These are phyloP conservation scores for Pipa parva DNA, from an alignment of 2,113 vertebrate genomes.

Conservation along the genomic window DNA sequence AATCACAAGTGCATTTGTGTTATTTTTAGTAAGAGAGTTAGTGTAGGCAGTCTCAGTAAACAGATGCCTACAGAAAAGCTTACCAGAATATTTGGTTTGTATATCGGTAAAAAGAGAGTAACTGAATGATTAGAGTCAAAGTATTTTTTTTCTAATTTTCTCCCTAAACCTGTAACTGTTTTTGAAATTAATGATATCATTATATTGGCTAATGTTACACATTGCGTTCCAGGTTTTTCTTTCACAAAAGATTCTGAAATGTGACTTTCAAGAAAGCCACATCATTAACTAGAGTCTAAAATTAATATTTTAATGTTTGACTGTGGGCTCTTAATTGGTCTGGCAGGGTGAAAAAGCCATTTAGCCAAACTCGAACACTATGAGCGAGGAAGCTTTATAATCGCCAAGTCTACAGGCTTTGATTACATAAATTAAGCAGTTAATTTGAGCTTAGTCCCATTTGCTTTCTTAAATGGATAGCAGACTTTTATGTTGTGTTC, in stretches of 20 bases:
- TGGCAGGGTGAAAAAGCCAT: slow-evolving; percentile 15
- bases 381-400: slow-evolving; percentile 14
- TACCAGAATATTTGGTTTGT: no score
- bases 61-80: no score
- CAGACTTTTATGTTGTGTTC: slow-evolving; percentile 42
- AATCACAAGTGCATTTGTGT: no score
- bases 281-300: slow-evolving; percentile 39
- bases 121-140: no score
- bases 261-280: slow-evolving; percentile 37
- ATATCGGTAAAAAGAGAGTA: neutral
- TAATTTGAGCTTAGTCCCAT: slow-evolving; percentile 46
- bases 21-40: no score
- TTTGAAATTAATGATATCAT: slow-evolving; percentile 7
- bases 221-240: neutral
- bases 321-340: slow-evolving; percentile 34
- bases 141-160: no score
- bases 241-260: slow-evolving; percentile 26
- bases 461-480: slow-evolving; percentile 47
- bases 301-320: slow-evolving; percentile 28
- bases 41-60: no score
- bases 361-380: slow-evolving; percentile 8
- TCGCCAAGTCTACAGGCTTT: slow-evolving; percentile 23
- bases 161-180: neutral
- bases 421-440: slow-evolving; percentile 34
- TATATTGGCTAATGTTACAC: neutral